phyloP scores from a whole-genome alignment of 2,888 invertebrate species.

The Isotomurus palustris region DNA sequence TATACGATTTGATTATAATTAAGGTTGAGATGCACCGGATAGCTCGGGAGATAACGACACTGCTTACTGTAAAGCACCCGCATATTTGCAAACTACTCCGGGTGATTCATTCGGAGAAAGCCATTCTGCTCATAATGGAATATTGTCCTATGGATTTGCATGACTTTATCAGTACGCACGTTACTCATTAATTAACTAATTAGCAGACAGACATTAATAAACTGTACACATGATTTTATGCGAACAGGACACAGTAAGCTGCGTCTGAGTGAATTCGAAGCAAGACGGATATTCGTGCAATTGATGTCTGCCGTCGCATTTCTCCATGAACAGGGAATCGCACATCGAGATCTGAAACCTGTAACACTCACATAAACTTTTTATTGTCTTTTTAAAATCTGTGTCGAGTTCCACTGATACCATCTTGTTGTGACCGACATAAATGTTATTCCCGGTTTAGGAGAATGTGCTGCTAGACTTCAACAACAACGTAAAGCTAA shows the following conservation, averaged over 20 bases:
- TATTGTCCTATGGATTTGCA: conserved; percentile 77
- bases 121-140: conserved; percentile 71
- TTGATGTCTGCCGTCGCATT: conserved; percentile 72
- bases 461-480: conserved; percentile 69
- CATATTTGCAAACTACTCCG: conserved; percentile 73
- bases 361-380: conserved; percentile 53
- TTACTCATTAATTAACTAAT: neutral
- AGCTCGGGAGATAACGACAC: conserved; percentile 65
- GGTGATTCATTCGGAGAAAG: conserved; percentile 67
- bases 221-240: conserved; percentile 2
- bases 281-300: conserved; percentile 68
- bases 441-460: too few relatives aligned
- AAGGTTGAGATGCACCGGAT: conserved; percentile 69
- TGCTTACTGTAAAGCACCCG: conserved; percentile 65
- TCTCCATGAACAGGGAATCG: conserved; percentile 68
- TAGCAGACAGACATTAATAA: too few relatives aligned
- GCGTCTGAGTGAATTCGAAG: conserved; percentile 63
- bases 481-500: conserved; percentile 67
- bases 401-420: too few relatives aligned
- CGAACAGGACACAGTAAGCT: conserved; percentile 62
- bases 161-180: conserved; percentile 63
- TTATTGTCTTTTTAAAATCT: neutral
- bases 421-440: too few relatives aligned
- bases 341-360: conserved; percentile 75
- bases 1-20: conserved; percentile 27